Evolutionary conservation across 53 echinoderm and acorn worm species (phyloP).

Genomic region (Astropecten irregularis): DNA sequence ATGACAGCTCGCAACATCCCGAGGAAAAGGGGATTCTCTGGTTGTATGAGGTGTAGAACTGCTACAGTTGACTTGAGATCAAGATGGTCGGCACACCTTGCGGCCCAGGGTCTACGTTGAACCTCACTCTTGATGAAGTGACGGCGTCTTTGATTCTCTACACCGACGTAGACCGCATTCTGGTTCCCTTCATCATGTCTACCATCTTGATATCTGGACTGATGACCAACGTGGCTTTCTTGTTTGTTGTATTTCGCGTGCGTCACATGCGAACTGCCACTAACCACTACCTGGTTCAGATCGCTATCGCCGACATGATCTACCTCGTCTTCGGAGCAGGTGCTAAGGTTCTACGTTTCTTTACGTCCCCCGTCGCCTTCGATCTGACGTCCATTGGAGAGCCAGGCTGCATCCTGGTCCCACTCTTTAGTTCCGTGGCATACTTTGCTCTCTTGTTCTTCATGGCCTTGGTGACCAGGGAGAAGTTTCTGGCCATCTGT

Average conservation of each 20-base stretch:
- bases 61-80: neutral
- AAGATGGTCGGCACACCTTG: slow-evolving; percentile 1
- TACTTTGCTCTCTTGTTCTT: slow-evolving; percentile 75
- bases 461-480: slow-evolving; percentile 72
- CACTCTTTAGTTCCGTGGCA: slow-evolving; percentile 48
- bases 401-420: slow-evolving; percentile 60
- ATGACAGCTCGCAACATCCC: too few species aligned
- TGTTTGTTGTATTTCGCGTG: slow-evolving; percentile 68
- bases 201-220: slow-evolving; percentile 63
- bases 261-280: slow-evolving; percentile 85
- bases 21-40: neutral
- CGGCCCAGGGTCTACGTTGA: neutral
- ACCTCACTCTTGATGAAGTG: neutral
- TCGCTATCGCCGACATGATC: slow-evolving; percentile 73
- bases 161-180: slow-evolving; percentile 19
- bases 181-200: slow-evolving; percentile 74
- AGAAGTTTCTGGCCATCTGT: slow-evolving; percentile 82
- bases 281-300: slow-evolving; percentile 82
- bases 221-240: slow-evolving; percentile 61
- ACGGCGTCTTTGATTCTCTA: slow-evolving; percentile 31
- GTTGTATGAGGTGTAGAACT: neutral
- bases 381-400: slow-evolving; percentile 62
- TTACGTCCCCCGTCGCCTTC: slow-evolving; percentile 49
- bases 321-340: slow-evolving; percentile 68
- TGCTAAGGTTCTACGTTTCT: slow-evolving; percentile 64